Conservation (phyloP, 2,888 invertebrate genomes). For the Shargacucullia verbasci region DNA sequence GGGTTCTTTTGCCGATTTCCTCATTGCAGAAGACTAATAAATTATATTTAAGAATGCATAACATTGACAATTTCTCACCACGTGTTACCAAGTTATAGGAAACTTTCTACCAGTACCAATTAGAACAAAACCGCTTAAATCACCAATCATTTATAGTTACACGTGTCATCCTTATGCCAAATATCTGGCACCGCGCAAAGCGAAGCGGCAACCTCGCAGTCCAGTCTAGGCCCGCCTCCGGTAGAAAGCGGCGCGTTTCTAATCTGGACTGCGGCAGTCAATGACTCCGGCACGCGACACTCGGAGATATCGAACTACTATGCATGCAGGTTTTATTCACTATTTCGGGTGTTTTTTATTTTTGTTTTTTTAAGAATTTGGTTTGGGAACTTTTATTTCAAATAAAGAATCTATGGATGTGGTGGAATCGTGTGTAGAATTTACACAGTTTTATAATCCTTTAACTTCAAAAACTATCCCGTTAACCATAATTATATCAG, state of each 20-base stretch:
- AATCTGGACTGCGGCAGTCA: conserved; percentile 85
- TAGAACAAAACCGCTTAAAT: conserved; percentile 7
- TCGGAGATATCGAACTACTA: conserved; percentile 49
- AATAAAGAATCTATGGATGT: too few species aligned
- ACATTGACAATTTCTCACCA: too few species aligned
- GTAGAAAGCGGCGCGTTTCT: conserved; percentile 87
- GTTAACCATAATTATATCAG: too few species aligned
- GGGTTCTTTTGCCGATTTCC: too few species aligned
- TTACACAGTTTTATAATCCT: too few species aligned
- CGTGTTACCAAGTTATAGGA: too few species aligned
- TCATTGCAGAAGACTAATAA: too few species aligned
- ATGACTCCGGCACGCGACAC: conserved; percentile 79
- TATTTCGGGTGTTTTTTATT: conserved; percentile 10
- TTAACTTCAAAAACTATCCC: too few species aligned
- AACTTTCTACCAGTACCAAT: not conserved
- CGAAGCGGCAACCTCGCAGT: conserved; percentile 79
- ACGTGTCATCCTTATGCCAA: conserved; percentile 37
- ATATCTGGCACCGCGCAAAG: conserved; percentile 26
- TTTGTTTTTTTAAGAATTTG: not conserved
- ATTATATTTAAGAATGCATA: too few species aligned
- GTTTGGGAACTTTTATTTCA: too few species aligned
- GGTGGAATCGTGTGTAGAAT: too few species aligned
- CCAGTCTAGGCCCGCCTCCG: conserved; percentile 77
- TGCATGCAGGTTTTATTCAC: conserved; percentile 16
- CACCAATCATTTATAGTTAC: not conserved